These are phyloP conservation scores for Teleogryllus oceanicus DNA, from an alignment of 2,888 invertebrate genomes.

Conservation along the genomic window DNA sequence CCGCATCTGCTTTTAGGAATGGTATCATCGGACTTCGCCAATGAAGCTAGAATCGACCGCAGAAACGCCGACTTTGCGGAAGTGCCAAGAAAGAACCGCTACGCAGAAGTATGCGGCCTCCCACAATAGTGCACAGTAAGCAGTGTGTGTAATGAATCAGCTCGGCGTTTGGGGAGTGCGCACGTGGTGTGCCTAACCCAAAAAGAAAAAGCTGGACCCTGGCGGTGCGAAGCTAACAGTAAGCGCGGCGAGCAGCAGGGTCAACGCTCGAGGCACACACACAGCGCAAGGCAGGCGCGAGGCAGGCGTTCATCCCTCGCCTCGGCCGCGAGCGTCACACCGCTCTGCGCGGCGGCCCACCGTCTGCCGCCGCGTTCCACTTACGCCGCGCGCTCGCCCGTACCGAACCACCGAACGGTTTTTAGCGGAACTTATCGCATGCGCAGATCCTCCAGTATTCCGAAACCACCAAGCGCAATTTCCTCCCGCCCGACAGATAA, in stretches of 20 bases:
- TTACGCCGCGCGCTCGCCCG: too few relatives aligned
- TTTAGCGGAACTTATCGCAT: too few relatives aligned
- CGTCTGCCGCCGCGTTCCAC: not conserved
- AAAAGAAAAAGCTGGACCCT: slow-evolving; percentile 7
- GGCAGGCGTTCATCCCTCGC: not conserved
- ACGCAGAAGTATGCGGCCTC: slow-evolving; percentile 6
- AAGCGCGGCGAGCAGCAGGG: not conserved
- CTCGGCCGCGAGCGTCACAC: too few relatives aligned
- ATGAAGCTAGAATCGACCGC: not conserved
- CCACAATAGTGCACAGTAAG: slow-evolving; percentile 11
- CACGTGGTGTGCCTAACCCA: slow-evolving; percentile 18
- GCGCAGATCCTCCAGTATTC: too few relatives aligned
- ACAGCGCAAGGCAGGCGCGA: not conserved
- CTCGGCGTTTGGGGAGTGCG: not conserved
- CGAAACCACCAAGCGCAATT: too few relatives aligned
- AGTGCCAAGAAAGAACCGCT: slow-evolving; percentile 7
- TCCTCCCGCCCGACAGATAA: too few relatives aligned
- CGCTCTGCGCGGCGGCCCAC: too few relatives aligned
- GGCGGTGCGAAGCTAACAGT: slow-evolving; percentile 18
- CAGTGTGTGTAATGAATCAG: slow-evolving; percentile 2
- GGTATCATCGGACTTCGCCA: not conserved
- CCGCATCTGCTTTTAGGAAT: too few relatives aligned
- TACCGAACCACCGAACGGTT: too few relatives aligned
- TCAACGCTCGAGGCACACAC: not conserved
- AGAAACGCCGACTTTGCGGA: not conserved